A percentile compares a stretch with the other conserved stretches of the same genome.
Conservation (phyloP, 2,113 vertebrate genomes). For the Anseranas semipalmata region DNA sequence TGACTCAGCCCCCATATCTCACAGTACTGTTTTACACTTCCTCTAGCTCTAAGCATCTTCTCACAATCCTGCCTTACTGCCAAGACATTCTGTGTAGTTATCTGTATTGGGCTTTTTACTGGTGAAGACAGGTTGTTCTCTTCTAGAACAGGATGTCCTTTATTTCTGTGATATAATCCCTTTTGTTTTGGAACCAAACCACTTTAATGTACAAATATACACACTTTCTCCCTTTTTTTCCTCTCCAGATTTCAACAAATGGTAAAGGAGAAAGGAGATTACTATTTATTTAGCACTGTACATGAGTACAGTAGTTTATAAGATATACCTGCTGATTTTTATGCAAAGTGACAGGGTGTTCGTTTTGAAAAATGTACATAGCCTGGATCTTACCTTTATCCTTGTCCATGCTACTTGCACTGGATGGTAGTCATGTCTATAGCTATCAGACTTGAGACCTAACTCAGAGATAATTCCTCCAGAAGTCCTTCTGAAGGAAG, state of each 20-base stretch:
- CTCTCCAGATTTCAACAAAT: not conserved
- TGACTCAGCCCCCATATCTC: fast-evolving
- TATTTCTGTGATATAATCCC: not conserved
- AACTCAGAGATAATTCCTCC: not conserved
- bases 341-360: not conserved
- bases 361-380: fast-evolving
- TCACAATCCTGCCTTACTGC: not conserved
- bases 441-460: not conserved
- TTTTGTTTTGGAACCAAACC: not conserved
- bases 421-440: not conserved
- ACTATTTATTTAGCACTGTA: not conserved
- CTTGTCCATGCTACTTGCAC: fast-evolving
- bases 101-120: not conserved
- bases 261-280: not conserved
- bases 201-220: not conserved
- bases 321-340: not conserved
- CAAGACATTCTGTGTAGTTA: not conserved
- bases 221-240: not conserved
- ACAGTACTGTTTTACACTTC: not conserved
- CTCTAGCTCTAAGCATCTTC: not conserved
- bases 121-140: not conserved
- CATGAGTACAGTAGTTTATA: not conserved
- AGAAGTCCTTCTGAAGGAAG: not conserved
- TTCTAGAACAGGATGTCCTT: not conserved
- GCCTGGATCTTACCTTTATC: not conserved